These are phyloP conservation scores for Dasyprocta punctata DNA, from an alignment of 2,113 vertebrate species.

Conservation along the genomic window DNA sequence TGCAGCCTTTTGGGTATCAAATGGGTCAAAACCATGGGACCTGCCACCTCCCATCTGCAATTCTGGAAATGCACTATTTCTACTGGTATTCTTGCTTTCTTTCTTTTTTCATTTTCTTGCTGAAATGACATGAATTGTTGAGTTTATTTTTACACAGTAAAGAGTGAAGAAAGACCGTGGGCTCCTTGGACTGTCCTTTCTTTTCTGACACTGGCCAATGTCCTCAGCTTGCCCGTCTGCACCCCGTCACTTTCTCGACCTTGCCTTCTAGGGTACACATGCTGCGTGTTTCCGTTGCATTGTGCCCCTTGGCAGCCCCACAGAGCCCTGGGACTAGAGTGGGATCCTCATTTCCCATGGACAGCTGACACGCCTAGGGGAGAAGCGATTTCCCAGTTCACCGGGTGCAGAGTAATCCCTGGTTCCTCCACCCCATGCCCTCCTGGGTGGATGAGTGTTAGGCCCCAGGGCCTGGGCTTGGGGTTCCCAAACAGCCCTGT, in stretches of 20 bases:
- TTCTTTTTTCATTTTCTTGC: conserved; percentile 86
- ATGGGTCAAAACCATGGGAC: conserved; percentile 74
- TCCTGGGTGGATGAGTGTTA: fast-evolving
- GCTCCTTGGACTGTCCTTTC: conserved; percentile 13
- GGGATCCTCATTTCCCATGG: background rate
- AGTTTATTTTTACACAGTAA: conserved; percentile 95
- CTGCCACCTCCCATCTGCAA: conserved; percentile 79
- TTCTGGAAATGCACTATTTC: conserved; percentile 86
- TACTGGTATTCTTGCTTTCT: conserved; percentile 86
- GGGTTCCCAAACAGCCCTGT: background rate
- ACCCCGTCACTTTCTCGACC: background rate
- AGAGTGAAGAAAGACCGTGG: conserved; percentile 87
- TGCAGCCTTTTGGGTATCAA: conserved; percentile 83
- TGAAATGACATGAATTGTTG: conserved; percentile 88
- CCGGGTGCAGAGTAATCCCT: fast-evolving
- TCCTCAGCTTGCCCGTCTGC: background rate
- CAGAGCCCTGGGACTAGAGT: background rate
- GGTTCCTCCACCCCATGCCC: fast-evolving
- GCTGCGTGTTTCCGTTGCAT: background rate
- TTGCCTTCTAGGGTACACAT: background rate
- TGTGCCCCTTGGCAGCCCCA: background rate
- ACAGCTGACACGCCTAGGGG: background rate
- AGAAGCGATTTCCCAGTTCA: background rate
- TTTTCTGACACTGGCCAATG: background rate
- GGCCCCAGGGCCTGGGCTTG: background rate